A percentile compares a stretch with the other conserved stretches of the same genome.
Evolutionary conservation across 2,113 vertebrate genomes (phyloP).

Genomic region (Lophura nycthemera): DNA sequence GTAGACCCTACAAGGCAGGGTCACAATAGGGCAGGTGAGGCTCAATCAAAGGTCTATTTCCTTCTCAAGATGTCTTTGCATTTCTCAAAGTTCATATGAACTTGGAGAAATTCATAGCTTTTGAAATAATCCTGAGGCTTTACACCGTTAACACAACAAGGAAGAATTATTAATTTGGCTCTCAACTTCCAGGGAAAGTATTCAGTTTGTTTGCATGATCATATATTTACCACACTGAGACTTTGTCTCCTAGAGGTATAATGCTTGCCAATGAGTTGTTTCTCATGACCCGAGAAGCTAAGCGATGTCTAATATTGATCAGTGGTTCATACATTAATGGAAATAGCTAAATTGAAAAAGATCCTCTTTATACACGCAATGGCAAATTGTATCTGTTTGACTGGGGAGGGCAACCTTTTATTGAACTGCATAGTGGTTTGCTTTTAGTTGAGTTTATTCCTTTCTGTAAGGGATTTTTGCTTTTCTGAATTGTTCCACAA

Average conservation of each 20-base stretch:
- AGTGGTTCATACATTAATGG: slow-evolving; percentile 74
- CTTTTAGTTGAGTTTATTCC: slow-evolving; percentile 56
- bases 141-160: not conserved
- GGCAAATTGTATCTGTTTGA: slow-evolving; percentile 75
- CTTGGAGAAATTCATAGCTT: not conserved
- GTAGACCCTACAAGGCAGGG: not conserved
- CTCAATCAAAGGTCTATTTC: rapidly evolving
- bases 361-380: slow-evolving; percentile 68
- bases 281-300: slow-evolving; percentile 66
- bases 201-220: not conserved
- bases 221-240: slow-evolving; percentile 5
- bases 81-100: not conserved
- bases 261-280: slow-evolving; percentile 38
- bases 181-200: not conserved
- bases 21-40: not conserved
- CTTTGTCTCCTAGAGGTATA: slow-evolving; percentile 34
- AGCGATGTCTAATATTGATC: slow-evolving; percentile 72
- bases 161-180: slow-evolving; percentile 24
- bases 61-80: not conserved
- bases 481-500: not conserved
- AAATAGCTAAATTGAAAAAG: slow-evolving; percentile 77
- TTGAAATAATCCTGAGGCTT: not conserved
- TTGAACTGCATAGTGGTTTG: slow-evolving; percentile 56
- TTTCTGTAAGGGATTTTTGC: slow-evolving; percentile 29
- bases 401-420: slow-evolving; percentile 73